Base-by-base conservation (phyloP, 2,113 vertebrate species). In the Paralichthys olivaceus region DNA sequence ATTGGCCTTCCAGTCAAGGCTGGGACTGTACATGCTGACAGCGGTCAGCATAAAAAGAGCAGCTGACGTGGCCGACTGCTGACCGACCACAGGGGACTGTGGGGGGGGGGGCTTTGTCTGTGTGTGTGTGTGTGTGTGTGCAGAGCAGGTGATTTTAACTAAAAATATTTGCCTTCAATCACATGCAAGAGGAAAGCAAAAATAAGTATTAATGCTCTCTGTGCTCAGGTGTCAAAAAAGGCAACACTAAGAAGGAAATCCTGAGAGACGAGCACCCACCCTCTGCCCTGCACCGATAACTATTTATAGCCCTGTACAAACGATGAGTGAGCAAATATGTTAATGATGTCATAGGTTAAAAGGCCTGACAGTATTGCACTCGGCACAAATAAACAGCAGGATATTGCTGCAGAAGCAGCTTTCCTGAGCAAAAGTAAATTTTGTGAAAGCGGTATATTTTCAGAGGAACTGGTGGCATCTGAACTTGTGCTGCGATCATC, bases 11-110 rank as follows among this genome's bases (percentile, higher is more conserved):
- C 69, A 87, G 75, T 79, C 81, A 82, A 79, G 77, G 86, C 83
- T 69, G 58, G 78, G 56, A 75, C 47, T 84, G 72, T 74, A 73
- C 83, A 25, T 15, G 87, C 79, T 80, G 76, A 80, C 84, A 86
- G 78, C 12, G 61, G 86, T 90, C 89, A 91, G 86, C 91, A 87
- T 58, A 87, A 90, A 90, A 74, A 64, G 76, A 83, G 84, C 59
- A 87, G 92, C 93, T 93, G 92, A 94, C 88, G 67, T 91, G 84
- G 91, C 81, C 77, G 75, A 83, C 75, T 80, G 81, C 81, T 83
- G 72, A 84, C 75, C 69, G 76, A 84, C 75, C 80, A 66, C 47
- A 78, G 45, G 65, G 69, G 83, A 77, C 75, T n/a, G n/a, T n/a
- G n/a, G n/a, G n/a, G n/a, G n/a, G n/a, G n/a, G n/a, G n/a, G n/a